Evolutionary conservation across 2,888 invertebrate genomes (phyloP), one percentile per base, ranked within the genome.

Genomic region (Choreutis nemorana): DNA sequence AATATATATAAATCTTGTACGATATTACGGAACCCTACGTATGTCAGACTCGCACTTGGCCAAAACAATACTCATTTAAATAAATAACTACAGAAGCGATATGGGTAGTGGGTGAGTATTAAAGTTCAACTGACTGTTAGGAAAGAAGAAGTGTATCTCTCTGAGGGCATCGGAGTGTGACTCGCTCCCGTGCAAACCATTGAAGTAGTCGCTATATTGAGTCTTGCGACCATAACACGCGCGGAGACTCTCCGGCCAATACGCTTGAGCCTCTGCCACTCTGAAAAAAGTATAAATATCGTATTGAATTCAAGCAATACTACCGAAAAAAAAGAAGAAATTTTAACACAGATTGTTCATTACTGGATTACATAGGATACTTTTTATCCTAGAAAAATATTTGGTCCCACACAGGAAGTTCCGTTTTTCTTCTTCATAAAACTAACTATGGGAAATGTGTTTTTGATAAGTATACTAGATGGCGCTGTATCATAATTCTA

Each of bases 81-180:
- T n/a, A n/a, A n/a, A n/a, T n/a, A n/a, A n/a, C n/a, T n/a, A n/a
- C n/a, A n/a, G n/a, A n/a, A n/a, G n/a, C n/a, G n/a, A n/a, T n/a
- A n/a, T n/a, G n/a, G n/a, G 30, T 23, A 9, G 33, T n/a, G n/a
- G n/a, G n/a, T 18, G 18, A 18, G 8, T 18, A 6, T 5, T 18
- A 6, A 8, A 37, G 31, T n/a, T 26, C 20, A 28, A 40, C 83
- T 78, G 77, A 92, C 91, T 85, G 47, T 86, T 82, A 1, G 94
- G 92, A 65, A 91, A 95, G 64, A 96, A 94, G 63, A 91, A 95
- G 54, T 87, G 84, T 44, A 94, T 91, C 66, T 96, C 95, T 36
- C 85, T 79, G 28, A 86, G 30, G 0, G 93, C 88, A 26, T 84
- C 83, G 0, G 78, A 63, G 9, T 78, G 62, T 45, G 81, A 82